These are phyloP conservation scores for Steinernema carpocapsae DNA, from an alignment of 2,888 invertebrate genomes.

Conservation along the genomic window DNA sequence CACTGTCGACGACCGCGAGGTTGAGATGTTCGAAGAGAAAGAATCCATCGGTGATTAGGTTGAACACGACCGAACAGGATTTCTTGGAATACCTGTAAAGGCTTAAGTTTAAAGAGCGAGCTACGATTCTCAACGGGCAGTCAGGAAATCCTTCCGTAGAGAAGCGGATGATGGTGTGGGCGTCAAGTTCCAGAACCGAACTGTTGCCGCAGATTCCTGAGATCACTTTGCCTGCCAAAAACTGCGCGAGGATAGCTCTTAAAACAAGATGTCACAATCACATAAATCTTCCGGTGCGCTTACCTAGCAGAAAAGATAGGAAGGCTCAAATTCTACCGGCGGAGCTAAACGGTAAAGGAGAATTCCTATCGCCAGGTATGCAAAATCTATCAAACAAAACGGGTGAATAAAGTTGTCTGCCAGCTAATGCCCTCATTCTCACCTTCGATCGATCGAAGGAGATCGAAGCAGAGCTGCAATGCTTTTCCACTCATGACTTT, in stretches of 20 bases:
- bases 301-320: neutral
- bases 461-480: too few species aligned
- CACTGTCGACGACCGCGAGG: neutral
- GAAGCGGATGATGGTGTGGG: constrained; percentile 4
- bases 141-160: neutral
- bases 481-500: too few species aligned
- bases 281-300: neutral
- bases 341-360: too few species aligned
- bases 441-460: too few species aligned
- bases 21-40: constrained; percentile 6
- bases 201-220: neutral
- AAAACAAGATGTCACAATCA: neutral
- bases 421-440: too few species aligned
- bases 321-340: too few species aligned
- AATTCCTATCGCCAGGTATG: too few species aligned
- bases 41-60: neutral
- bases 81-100: neutral
- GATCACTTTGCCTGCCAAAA: neutral
- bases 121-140: neutral
- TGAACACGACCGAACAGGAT: neutral
- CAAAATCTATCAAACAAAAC: too few species aligned
- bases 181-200: neutral
- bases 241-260: neutral
- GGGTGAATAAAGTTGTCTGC: too few species aligned
- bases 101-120: neutral